Evolutionary conservation across 1,140 invertebrate species (phyloP).

Genomic region (Temnothorax nylanderi): DNA sequence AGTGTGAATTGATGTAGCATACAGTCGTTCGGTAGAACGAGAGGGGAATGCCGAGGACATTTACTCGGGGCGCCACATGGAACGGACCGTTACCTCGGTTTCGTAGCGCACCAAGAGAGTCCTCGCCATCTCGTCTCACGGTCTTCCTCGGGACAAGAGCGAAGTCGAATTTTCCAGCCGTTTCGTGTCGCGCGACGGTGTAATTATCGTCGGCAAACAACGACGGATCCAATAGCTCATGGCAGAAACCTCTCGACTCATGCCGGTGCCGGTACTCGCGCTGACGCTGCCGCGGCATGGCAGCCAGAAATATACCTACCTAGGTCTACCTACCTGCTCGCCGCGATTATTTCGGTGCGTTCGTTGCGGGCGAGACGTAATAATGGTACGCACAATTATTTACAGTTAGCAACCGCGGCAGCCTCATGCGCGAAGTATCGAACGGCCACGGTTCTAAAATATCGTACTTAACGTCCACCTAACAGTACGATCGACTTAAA

Average conservation of each 20-base stretch:
- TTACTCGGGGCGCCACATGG: constrained; percentile 83
- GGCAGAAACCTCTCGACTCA: not conserved
- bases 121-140: constrained; percentile 1
- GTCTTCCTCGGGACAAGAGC: constrained; percentile 16
- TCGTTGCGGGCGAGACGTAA: constrained; percentile 43
- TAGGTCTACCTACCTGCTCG: not conserved
- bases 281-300: not conserved
- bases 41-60: constrained; percentile 77
- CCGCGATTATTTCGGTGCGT: constrained; percentile 40
- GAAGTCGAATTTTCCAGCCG: constrained; percentile 63
- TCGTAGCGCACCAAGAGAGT: constrained; percentile 31
- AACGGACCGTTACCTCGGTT: constrained; percentile 82
- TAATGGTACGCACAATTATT: constrained; percentile 54
- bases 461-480: constrained; percentile 40
- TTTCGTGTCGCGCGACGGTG: constrained; percentile 31
- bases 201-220: constrained; percentile 56
- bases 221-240: constrained; percentile 28
- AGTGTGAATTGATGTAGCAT: constrained; percentile 52
- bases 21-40: constrained; percentile 70
- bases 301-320: not conserved
- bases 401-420: constrained; percentile 44
- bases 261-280: too few species aligned
- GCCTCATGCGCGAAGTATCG: constrained; percentile 36
- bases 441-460: constrained; percentile 34
- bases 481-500: constrained; percentile 51